Conservation (phyloP, 1,140 invertebrate genomes). For the Drosophila mayri region DNA sequence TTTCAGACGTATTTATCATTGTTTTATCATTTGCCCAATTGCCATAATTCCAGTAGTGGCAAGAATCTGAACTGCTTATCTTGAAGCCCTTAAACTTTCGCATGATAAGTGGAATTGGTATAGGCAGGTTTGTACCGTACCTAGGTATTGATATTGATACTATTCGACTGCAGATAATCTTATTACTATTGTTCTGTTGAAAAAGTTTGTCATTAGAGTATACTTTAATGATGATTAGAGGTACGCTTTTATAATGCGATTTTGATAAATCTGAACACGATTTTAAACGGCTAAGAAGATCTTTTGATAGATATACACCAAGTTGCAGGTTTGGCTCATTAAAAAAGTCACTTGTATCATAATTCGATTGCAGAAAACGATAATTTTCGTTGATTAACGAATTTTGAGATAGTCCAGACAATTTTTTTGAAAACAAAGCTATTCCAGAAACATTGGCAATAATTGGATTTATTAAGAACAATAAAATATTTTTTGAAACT, state of each 20-base stretch:
- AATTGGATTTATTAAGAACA: slow-evolving; percentile 86
- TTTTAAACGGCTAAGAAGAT: slow-evolving; percentile 81
- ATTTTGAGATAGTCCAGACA: background rate
- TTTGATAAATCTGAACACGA: slow-evolving; percentile 47
- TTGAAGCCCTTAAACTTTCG: slow-evolving; percentile 24
- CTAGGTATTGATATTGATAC: slow-evolving; percentile 87
- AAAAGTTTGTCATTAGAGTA: slow-evolving; percentile 87
- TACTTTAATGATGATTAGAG: slow-evolving; percentile 85
- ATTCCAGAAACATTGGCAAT: slow-evolving; percentile 87
- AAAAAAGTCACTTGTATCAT: slow-evolving; percentile 85
- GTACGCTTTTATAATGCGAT: slow-evolving; percentile 8
- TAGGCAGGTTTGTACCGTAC: slow-evolving; percentile 85
- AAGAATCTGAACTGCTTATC: slow-evolving; percentile 73
- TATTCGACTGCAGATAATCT: slow-evolving; percentile 83
- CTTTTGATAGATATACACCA: slow-evolving; percentile 86
- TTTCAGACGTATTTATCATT: slow-evolving; percentile 11
- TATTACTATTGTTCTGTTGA: slow-evolving; percentile 62
- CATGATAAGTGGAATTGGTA: slow-evolving; percentile 85
- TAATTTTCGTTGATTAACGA: slow-evolving; percentile 85
- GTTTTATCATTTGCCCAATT: slow-evolving; percentile 86
- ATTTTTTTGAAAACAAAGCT: slow-evolving; percentile 80
- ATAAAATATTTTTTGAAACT: slow-evolving; percentile 85
- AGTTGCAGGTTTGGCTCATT: slow-evolving; percentile 85
- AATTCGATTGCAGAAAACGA: slow-evolving; percentile 85
- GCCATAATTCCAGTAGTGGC: slow-evolving; percentile 88